phyloP scores from a whole-genome alignment of 2,797 vertebrate genomes.

The Garrulus glandarius region DNA sequence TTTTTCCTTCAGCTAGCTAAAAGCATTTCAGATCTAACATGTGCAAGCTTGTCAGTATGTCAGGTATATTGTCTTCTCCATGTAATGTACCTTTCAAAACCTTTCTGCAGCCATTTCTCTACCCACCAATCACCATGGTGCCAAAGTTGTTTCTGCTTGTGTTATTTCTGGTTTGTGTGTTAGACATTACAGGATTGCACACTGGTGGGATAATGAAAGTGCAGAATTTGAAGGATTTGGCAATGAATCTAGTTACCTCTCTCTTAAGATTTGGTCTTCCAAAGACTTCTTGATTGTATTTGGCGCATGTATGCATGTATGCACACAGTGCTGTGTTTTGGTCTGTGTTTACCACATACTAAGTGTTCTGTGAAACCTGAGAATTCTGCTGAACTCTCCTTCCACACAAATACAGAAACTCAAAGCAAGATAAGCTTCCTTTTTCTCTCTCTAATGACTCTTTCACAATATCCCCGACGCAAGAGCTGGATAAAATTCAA shows the following conservation, averaged over 20 bases:
- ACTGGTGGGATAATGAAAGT: background rate
- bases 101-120: background rate
- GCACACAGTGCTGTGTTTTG: background rate
- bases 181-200: background rate
- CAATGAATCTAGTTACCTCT: background rate
- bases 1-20: background rate
- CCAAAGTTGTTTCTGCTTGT: background rate
- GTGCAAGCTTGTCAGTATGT: background rate
- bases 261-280: background rate
- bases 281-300: background rate
- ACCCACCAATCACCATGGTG: background rate
- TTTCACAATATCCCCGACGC: background rate
- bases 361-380: background rate
- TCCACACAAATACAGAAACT: background rate
- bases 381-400: background rate
- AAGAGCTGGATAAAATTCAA: background rate
- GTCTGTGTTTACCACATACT: background rate
- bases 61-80: background rate
- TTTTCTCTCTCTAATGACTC: background rate
- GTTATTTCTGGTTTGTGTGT: background rate
- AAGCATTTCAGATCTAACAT: background rate
- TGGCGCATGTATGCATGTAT: background rate
- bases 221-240: background rate
- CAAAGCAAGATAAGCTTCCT: background rate
- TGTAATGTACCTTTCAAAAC: background rate